Evolutionary conservation across 2,888 invertebrate species (phyloP).

Genomic region (Eilema griseolum): DNA sequence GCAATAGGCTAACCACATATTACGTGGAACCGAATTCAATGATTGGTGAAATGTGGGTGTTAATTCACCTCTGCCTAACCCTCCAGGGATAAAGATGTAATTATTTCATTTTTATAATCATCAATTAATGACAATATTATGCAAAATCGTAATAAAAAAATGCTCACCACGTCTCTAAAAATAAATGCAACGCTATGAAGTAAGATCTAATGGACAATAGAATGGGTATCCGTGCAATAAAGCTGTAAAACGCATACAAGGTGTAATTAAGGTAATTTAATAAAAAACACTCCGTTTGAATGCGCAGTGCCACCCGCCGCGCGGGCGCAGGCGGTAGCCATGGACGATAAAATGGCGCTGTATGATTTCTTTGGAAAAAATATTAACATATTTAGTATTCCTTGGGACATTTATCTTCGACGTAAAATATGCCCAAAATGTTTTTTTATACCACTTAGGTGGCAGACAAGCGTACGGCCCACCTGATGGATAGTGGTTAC

Average conservation of each 20-base stretch:
- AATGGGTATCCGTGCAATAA: slow-evolving; percentile 43
- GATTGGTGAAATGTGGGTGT: no score
- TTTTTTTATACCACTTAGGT: no score
- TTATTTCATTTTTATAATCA: not conserved
- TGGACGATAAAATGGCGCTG: slow-evolving; percentile 33
- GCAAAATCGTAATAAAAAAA: slow-evolving; percentile 19
- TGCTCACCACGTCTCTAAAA: not conserved
- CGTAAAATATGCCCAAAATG: no score
- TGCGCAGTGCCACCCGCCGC: slow-evolving; percentile 51
- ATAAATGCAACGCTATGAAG: slow-evolving; percentile 13
- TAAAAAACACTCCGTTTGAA: slow-evolving; percentile 51
- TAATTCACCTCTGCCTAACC: no score
- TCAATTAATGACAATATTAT: not conserved
- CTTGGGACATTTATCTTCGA: no score
- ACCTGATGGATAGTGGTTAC: no score
- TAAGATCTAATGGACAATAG: slow-evolving; percentile 46
- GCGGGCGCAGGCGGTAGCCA: slow-evolving; percentile 36
- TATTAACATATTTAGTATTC: no score
- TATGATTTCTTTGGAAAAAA: not conserved
- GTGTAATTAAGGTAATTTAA: slow-evolving; percentile 54
- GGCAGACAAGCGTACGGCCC: no score
- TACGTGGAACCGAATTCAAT: no score
- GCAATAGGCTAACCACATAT: no score
- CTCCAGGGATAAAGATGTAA: no score
- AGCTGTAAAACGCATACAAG: slow-evolving; percentile 42